Evolutionary conservation across 2,797 vertebrate genomes (phyloP), one percentile per base, ranked within the genome.

Genomic region (Gephyroberyx darwinii): DNA sequence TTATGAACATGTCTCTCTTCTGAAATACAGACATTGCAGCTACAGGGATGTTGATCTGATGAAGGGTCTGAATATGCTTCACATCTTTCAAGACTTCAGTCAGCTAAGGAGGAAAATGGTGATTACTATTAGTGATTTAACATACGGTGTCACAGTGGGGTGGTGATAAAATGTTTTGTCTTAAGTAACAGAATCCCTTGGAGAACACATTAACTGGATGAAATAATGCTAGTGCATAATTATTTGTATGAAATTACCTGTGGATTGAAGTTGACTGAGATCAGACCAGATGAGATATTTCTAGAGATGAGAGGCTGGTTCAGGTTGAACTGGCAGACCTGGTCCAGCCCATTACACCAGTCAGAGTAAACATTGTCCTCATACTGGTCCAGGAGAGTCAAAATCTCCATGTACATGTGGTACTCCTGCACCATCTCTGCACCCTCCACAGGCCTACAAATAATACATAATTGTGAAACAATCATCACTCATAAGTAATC

Each of bases 261-360:
- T 63, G 91, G 89, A 84, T 93, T 92, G 86, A 97, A 95, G 86
- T 95, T 97, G 74, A 96, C 92, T 56, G 80, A 92, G 45, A 95
- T 90, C 60, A 96, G 84, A 55, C 84, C 88, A 74, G 92, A 91
- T 66, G 84, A 16, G n/a, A 53, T 48, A 81, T 91, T 91, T 85
- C 77, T 75, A 56, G 82, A 93, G 79, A 95, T 81, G 57, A 97
- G 90, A 5, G 92, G 88, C 82, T 94, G 93, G 67, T 94, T 93
- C 83, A 96, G 90, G 89, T 93, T 95, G 72, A 95, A 92, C 58
- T 90, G 88, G 80, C 93, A 96, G 54, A 89, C 78, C 71, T 92
- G 75, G 73, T 94, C 90, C 76, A 95, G 88, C 8, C 88, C 79
- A 58, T 80, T 75, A 82, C 94, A 92, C 94, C 93, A 97, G 55